Conservation (phyloP, 2,888 invertebrate genomes). For the Dendrolimus houi region DNA sequence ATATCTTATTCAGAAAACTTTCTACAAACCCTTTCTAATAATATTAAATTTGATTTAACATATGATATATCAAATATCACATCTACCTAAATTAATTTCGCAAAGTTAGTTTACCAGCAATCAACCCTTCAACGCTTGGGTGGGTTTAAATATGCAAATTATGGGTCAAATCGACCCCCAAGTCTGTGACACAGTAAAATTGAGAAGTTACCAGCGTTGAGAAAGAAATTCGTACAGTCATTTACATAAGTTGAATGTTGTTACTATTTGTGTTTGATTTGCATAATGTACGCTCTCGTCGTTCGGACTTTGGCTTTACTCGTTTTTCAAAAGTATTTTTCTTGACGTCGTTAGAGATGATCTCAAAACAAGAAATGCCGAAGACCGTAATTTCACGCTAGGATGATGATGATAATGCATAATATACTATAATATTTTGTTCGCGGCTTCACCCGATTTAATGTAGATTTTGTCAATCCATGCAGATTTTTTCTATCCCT, state of each 20-base stretch:
- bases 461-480: too few relatives aligned
- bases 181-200: slow-evolving; percentile 18
- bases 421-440: too few relatives aligned
- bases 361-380: too few relatives aligned
- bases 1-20: background rate
- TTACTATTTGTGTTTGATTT: slow-evolving; percentile 26
- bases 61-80: background rate
- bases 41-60: background rate
- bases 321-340: too few relatives aligned
- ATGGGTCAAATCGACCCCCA: slow-evolving; percentile 14
- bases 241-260: slow-evolving; percentile 1
- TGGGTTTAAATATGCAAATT: slow-evolving; percentile 24
- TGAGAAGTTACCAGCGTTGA: slow-evolving; percentile 22
- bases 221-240: slow-evolving; percentile 9
- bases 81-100: slow-evolving; percentile 29
- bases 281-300: slow-evolving; percentile 21
- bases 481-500: too few relatives aligned
- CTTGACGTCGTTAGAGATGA: too few relatives aligned
- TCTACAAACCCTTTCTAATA: background rate
- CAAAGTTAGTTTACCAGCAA: slow-evolving; percentile 29
- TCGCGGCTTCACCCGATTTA: too few relatives aligned
- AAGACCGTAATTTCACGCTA: too few relatives aligned
- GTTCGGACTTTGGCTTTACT: too few relatives aligned
- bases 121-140: slow-evolving; percentile 26
- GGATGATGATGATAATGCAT: too few relatives aligned